phyloP scores from a whole-genome alignment of 2,113 vertebrate species.

The Oenanthe melanoleuca region DNA sequence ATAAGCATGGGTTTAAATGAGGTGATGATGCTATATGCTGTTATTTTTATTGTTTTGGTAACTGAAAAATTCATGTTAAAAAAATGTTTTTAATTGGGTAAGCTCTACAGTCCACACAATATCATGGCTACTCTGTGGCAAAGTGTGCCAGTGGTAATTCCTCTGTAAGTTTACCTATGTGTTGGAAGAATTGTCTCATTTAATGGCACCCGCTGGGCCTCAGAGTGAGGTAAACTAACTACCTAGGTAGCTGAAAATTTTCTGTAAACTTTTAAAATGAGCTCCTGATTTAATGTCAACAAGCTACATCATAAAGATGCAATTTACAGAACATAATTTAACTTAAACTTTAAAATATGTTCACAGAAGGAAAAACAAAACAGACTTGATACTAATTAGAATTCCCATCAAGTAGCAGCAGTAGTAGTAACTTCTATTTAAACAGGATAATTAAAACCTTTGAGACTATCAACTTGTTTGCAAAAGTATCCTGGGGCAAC shows the following conservation, averaged over 20 bases:
- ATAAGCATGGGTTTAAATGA: neutral
- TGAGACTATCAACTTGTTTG: slow-evolving; percentile 49
- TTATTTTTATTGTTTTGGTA: slow-evolving; percentile 22
- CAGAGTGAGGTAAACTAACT: neutral
- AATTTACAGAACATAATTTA: slow-evolving; percentile 25
- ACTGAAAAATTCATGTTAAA: neutral
- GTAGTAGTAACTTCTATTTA: slow-evolving; percentile 48
- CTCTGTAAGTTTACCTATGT: neutral
- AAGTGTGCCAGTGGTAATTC: neutral
- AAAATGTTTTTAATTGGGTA: neutral
- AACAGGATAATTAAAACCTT: slow-evolving; percentile 66
- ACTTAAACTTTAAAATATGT: neutral
- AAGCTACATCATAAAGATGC: neutral
- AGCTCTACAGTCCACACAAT: neutral
- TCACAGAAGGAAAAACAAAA: slow-evolving; percentile 11
- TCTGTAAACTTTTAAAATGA: neutral
- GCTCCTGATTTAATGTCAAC: neutral
- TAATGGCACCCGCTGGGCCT: neutral
- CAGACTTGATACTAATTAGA: slow-evolving; percentile 29
- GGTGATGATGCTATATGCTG: neutral
- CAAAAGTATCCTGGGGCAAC: neutral
- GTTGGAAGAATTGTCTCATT: neutral
- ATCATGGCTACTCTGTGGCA: neutral
- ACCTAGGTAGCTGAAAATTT: neutral
- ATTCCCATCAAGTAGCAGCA: slow-evolving; percentile 27